A percentile compares a stretch with the other conserved stretches of the same genome.
Evolutionary conservation across 2,797 vertebrate species (phyloP).

Genomic region (Miichthys miiuy): DNA sequence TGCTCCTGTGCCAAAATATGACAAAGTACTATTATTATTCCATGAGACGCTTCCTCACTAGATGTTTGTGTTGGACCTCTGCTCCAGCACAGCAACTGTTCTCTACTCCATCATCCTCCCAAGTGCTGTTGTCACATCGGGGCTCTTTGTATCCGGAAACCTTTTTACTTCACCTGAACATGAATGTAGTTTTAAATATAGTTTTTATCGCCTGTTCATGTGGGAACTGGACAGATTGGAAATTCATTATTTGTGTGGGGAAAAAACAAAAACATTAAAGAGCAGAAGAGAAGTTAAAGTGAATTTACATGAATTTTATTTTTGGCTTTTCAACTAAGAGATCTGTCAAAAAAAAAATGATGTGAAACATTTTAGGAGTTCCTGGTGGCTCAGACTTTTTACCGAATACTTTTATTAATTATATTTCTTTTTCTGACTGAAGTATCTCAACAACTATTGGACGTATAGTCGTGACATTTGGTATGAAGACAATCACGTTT

Average conservation of each 20-base stretch:
- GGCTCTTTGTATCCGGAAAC: conserved; percentile 8
- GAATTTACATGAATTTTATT: too few relatives aligned
- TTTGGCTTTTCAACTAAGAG: too few relatives aligned
- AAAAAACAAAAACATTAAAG: neutral
- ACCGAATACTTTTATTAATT: too few relatives aligned
- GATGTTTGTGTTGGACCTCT: conserved; percentile 42
- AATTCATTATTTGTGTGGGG: neutral
- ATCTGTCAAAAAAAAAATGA: too few relatives aligned
- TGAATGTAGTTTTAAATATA: neutral
- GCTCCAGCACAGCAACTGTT: conserved; percentile 11
- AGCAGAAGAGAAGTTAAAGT: neutral
- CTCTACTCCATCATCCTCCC: conserved; percentile 15
- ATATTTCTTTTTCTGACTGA: too few relatives aligned
- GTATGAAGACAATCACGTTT: too few relatives aligned
- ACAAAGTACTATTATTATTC: conserved; percentile 45
- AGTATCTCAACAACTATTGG: too few relatives aligned
- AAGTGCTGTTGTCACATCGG: conserved; percentile 5
- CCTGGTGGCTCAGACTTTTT: too few relatives aligned
- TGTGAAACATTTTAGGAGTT: too few relatives aligned
- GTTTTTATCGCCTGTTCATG: neutral
- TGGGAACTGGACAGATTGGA: neutral
- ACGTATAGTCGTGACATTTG: too few relatives aligned
- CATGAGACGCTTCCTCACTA: conserved; percentile 35
- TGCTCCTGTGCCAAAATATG: conserved; percentile 24
- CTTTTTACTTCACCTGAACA: neutral